Evolutionary conservation across 2,113 vertebrate species (phyloP), one percentile per base, ranked within the genome.

Genomic region (Semnornis frantzii): DNA sequence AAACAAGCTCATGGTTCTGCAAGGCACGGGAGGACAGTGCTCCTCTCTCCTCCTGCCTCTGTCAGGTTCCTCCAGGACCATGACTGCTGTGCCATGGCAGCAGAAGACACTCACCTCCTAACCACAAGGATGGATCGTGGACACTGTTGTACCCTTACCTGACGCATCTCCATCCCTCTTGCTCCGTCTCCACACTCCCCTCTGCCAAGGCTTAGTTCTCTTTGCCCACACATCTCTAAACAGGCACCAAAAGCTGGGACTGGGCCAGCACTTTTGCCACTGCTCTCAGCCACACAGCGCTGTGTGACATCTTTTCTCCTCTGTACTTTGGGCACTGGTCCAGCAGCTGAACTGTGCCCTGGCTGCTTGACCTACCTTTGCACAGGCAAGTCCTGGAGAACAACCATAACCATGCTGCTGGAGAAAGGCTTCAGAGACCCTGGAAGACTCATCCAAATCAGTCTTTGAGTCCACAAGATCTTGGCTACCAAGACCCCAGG

Each of bases 161-260:
- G 3, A 11, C 1, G 0, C 25, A 31, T 13, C 71, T 63, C 39
- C 92, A 20, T 44, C 70, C 81, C 19, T 72, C 62, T 54, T 2
- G 2, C 81, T 78, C 73, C 66, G 28, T 2, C 12, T 5, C 63
- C 0, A 2, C 46, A 0, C 31, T 7, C 48, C 69, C 52, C 62
- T 30, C 72, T 3, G 9, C 89, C 52, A 10, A 13, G 48, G 66
- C 65, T 75, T 5, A 10, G 6, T 0, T 62, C 84, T 14, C 9
- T 6, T 2, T 1, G 0, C 33, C 31, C 31, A 1, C 8, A 1
- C 37, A 6, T 2, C 55, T 28, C 59, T 5, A 37, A 52, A 21
- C 23, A 9, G 0, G 1, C 19, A 25, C 39, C 12, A n/a, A 7
- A n/a, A 52, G 5, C 13, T 6, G n/a, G 71, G 52, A 52, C 4